Conservation (phyloP, 2,888 invertebrate genomes). For the Kuschelorhynchus macadamiae region DNA sequence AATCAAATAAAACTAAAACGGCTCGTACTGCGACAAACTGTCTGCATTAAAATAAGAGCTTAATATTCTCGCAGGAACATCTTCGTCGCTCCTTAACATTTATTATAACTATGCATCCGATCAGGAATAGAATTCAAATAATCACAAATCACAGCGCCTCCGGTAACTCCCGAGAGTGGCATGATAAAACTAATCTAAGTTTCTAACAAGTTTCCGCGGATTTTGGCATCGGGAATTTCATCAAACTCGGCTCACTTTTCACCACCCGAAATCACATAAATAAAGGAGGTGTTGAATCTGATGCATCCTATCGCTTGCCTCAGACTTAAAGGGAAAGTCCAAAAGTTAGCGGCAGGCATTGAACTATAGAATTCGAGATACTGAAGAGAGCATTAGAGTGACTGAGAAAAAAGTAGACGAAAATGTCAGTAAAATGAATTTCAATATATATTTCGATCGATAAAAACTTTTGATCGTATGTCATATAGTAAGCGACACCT, state of each 20-base stretch:
- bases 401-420: too few relatives aligned
- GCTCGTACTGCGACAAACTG: too few relatives aligned
- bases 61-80: not conserved
- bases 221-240: constrained; percentile 42
- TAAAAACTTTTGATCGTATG: too few relatives aligned
- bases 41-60: not conserved
- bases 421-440: too few relatives aligned
- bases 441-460: too few relatives aligned
- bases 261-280: constrained; percentile 46
- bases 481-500: too few relatives aligned
- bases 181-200: constrained; percentile 52
- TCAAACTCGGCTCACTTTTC: constrained; percentile 46
- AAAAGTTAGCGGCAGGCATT: constrained; percentile 23
- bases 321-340: constrained; percentile 34
- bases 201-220: constrained; percentile 48
- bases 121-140: constrained; percentile 37
- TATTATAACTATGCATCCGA: constrained; percentile 33
- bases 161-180: constrained; percentile 27
- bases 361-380: too few relatives aligned
- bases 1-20: too few relatives aligned
- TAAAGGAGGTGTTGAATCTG: constrained; percentile 47
- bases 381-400: too few relatives aligned
- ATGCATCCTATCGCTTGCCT: constrained; percentile 35
- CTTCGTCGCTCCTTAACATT: constrained; percentile 14
- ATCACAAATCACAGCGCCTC: constrained; percentile 36